Percentiles rank a stretch among this genome's conserved stretches.
These are phyloP conservation scores for Polymixis lichenea DNA, from an alignment of 2,888 invertebrate genomes.

Conservation along the genomic window DNA sequence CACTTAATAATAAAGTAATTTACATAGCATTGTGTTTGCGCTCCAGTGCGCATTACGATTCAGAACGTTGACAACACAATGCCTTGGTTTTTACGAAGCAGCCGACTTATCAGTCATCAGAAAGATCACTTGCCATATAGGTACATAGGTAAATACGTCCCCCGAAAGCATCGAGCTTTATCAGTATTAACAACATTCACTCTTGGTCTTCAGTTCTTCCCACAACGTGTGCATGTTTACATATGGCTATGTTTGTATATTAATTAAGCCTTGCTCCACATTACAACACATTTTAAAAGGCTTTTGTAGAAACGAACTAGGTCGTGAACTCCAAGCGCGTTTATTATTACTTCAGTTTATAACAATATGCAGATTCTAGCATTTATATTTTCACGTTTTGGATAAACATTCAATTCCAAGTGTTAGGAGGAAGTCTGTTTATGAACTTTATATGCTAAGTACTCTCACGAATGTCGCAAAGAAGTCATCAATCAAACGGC, in stretches of 20 bases:
- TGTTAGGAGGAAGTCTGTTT: slow-evolving; percentile 46
- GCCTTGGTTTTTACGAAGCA: slow-evolving; percentile 63
- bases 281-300: slow-evolving; percentile 67
- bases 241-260: slow-evolving; percentile 46
- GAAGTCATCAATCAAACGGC: slow-evolving; percentile 48
- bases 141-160: slow-evolving; percentile 25
- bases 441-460: slow-evolving; percentile 45
- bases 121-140: slow-evolving; percentile 57
- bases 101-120: slow-evolving; percentile 61
- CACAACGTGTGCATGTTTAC: slow-evolving; percentile 52
- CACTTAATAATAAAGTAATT: slow-evolving; percentile 65
- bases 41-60: slow-evolving; percentile 59
- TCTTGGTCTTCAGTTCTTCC: slow-evolving; percentile 53
- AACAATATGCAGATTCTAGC: slow-evolving; percentile 37
- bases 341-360: slow-evolving; percentile 32
- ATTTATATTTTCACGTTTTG: slow-evolving; percentile 36
- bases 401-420: slow-evolving; percentile 45
- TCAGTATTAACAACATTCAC: slow-evolving; percentile 55
- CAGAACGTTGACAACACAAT: slow-evolving; percentile 59
- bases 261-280: slow-evolving; percentile 71
- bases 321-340: slow-evolving; percentile 54
- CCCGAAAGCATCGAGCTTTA: slow-evolving; percentile 45
- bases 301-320: slow-evolving; percentile 62
- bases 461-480: slow-evolving; percentile 35
- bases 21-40: slow-evolving; percentile 67